These are phyloP conservation scores for Heliconius sara DNA, from an alignment of 2,888 invertebrate genomes.

Conservation along the genomic window DNA sequence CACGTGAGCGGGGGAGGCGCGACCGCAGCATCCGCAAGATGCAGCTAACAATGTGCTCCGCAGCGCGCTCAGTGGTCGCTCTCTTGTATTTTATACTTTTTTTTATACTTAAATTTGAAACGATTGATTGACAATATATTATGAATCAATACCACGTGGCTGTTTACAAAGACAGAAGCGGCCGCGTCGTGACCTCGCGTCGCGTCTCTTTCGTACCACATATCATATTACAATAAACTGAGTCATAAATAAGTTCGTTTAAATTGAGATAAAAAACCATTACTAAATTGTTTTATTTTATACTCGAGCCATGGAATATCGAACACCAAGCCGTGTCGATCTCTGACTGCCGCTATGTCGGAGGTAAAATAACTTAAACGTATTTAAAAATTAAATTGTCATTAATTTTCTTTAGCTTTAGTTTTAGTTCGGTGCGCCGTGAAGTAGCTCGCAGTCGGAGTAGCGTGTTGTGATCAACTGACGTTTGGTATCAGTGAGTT, in stretches of 20 bases:
- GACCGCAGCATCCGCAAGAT: no score
- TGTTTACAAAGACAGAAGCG: neutral
- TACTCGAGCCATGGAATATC: neutral
- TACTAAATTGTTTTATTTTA: neutral
- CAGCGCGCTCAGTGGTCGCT: neutral
- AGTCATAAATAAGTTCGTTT: neutral
- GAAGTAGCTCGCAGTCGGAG: neutral
- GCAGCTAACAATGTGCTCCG: no score
- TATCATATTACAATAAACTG: neutral
- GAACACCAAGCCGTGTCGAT: neutral
- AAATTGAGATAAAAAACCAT: neutral
- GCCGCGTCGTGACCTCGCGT: neutral
- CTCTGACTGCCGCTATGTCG: no score
- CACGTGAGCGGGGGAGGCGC: no score
- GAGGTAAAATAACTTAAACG: neutral
- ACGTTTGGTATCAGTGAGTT: neutral
- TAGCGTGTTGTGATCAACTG: neutral
- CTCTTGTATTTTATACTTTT: neutral
- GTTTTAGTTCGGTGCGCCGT: neutral
- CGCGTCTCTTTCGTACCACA: neutral
- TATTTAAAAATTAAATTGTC: neutral
- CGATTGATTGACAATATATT: neutral
- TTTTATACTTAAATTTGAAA: neutral
- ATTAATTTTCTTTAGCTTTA: conserved; percentile 11
- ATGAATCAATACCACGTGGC: neutral